These are phyloP conservation scores for Aphelinus atriplicis DNA, from an alignment of 1,140 invertebrate species.

Conservation along the genomic window DNA sequence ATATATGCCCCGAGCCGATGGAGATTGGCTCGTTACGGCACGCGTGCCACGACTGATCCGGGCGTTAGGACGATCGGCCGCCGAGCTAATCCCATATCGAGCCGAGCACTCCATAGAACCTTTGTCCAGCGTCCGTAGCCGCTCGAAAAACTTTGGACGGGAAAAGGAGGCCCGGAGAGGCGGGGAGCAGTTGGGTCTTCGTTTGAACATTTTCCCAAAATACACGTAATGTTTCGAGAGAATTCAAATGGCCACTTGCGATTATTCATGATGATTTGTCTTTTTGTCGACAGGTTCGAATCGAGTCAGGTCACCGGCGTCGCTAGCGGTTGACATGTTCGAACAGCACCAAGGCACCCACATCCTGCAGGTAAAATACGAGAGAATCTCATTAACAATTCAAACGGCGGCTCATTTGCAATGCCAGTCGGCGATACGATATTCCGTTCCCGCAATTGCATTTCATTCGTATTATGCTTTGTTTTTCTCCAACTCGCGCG, in stretches of 20 bases:
- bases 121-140: no score
- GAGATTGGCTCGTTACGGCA: neutral
- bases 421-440: neutral
- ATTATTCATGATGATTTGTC: no score
- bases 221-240: no score
- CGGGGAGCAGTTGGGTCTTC: no score
- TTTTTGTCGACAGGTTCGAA: conserved; percentile 72
- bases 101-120: conserved; percentile 38
- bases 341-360: conserved; percentile 97
- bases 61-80: neutral
- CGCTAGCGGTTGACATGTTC: conserved; percentile 85
- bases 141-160: no score
- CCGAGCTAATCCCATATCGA: conserved; percentile 26
- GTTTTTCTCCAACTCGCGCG: no score
- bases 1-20: neutral
- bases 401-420: neutral
- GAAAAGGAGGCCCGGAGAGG: no score
- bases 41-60: neutral
- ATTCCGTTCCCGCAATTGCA: no score
- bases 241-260: no score
- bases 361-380: conserved; percentile 85
- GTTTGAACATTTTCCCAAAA: no score
- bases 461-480: no score
- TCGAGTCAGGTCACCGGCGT: conserved; percentile 72
- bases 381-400: conserved; percentile 15